Base-by-base conservation (phyloP, 1,140 invertebrate species). In the Formica exsecta region DNA sequence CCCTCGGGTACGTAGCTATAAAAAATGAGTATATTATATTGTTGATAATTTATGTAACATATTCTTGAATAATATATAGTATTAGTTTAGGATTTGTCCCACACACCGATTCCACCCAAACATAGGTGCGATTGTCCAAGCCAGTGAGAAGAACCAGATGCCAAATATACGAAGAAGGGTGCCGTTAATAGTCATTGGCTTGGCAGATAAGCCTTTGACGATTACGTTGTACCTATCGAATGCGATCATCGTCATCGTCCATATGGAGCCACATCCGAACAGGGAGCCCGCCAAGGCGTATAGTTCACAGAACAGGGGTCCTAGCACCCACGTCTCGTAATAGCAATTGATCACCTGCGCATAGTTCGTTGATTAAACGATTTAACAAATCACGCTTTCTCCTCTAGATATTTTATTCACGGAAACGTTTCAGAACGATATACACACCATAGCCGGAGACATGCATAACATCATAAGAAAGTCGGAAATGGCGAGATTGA, bases 401-500 rank as follows among this genome's bases (percentile, higher is more conserved):
- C 11, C 11, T 16, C n/a, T 32, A 0, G 25, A 32, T 57, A 25
- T 22, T 36, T 76, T 9, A 2, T 36, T 64, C 2, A 2, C 32
- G 32, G 4, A 51, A 74, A 59, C 13, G 19, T 5, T 1, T 25
- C 4, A 3, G 16, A 22, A 61, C 3, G 8, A 29, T 13, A 13
- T 79, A 88, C 75, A 7, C 86, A 95, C 96, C 97, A 98, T 98
- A 81, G 97, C 96, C 36, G 98, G 97, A 86, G 97, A 96, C 97
- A 98, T 98, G 77, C 94, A 95, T 79, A 97, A 95, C 98, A 98
- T 98, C 97, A 99, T 98, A 54, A 97, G 94, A 91, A 98, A 98
- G 92, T 99, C 98, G 11, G 97, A 98, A 93, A 98, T 97, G 8
- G 98, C 98, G 89, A 98, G 95, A 94, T 98, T 98, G 61, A 98